phyloP scores from a whole-genome alignment of 2,888 invertebrate genomes.

The Aleiodes leptofemur region DNA sequence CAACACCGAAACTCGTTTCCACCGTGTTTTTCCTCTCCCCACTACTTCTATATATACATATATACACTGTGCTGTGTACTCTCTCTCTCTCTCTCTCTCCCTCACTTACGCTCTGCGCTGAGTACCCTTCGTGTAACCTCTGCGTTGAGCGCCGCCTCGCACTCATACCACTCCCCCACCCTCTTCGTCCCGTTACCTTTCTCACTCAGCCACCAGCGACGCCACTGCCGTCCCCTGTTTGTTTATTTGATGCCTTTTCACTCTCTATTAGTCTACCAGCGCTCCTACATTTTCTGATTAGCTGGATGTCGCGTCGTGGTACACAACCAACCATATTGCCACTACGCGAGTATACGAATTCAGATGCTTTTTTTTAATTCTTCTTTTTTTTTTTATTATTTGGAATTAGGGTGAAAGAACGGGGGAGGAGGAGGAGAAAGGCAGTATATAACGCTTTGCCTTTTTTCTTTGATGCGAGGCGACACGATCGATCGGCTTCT shows the following conservation, averaged over 20 bases:
- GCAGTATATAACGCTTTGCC: conserved; percentile 37
- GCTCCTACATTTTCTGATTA: conserved; percentile 74
- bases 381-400: conserved; percentile 27
- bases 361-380: background rate
- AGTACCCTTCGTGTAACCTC: conserved; percentile 30
- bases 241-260: conserved; percentile 75
- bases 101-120: conserved; percentile 26
- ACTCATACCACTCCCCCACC: conserved; percentile 27
- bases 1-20: conserved; percentile 55
- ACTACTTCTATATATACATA: conserved; percentile 28
- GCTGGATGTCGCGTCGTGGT: conserved; percentile 69
- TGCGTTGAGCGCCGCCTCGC: conserved; percentile 29
- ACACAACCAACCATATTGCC: conserved; percentile 65
- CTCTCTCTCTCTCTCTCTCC: conserved; percentile 6
- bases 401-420: conserved; percentile 35
- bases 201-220: conserved; percentile 42
- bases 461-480: conserved; percentile 49
- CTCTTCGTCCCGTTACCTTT: conserved; percentile 50
- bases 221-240: conserved; percentile 65
- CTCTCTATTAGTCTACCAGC: conserved; percentile 74
- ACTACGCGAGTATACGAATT: conserved; percentile 45
- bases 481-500: conserved; percentile 53
- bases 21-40: conserved; percentile 51
- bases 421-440: conserved; percentile 23
- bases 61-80: background rate